These are phyloP conservation scores for Scaptomyza polygonia DNA, from an alignment of 2,888 invertebrate genomes.

Conservation along the genomic window DNA sequence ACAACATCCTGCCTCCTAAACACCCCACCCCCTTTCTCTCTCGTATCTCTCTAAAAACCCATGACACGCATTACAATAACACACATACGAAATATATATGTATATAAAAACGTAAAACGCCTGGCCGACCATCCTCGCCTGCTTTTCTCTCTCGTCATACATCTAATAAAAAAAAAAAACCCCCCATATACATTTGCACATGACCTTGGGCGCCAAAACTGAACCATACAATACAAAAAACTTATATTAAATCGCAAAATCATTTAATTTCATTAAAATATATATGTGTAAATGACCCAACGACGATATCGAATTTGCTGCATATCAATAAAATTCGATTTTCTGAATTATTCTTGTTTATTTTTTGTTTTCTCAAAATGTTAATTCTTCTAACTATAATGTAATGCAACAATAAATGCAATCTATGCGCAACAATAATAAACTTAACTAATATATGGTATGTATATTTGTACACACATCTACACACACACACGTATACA, in stretches of 20 bases:
- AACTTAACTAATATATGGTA: slow-evolving; percentile 67
- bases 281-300: too few relatives aligned
- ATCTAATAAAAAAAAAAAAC: slow-evolving; percentile 37
- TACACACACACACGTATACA: slow-evolving; percentile 26
- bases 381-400: slow-evolving; percentile 28
- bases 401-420: slow-evolving; percentile 46
- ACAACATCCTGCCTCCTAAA: slow-evolving; percentile 3
- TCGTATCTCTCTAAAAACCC: neutral
- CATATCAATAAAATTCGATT: too few relatives aligned
- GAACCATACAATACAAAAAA: slow-evolving; percentile 19
- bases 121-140: slow-evolving; percentile 56
- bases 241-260: neutral
- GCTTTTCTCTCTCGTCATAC: slow-evolving; percentile 52
- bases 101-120: slow-evolving; percentile 37
- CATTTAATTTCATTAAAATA: too few relatives aligned
- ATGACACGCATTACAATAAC: neutral
- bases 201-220: slow-evolving; percentile 48
- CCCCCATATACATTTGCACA: slow-evolving; percentile 37
- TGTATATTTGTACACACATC: slow-evolving; percentile 78
- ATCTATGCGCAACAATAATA: slow-evolving; percentile 61
- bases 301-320: neutral
- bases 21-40: neutral
- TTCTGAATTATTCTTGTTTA: slow-evolving; percentile 27
- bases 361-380: slow-evolving; percentile 63
- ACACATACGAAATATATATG: slow-evolving; percentile 37